Evolutionary conservation across 2,113 vertebrate genomes (phyloP).

Genomic region (Hippolais icterina): DNA sequence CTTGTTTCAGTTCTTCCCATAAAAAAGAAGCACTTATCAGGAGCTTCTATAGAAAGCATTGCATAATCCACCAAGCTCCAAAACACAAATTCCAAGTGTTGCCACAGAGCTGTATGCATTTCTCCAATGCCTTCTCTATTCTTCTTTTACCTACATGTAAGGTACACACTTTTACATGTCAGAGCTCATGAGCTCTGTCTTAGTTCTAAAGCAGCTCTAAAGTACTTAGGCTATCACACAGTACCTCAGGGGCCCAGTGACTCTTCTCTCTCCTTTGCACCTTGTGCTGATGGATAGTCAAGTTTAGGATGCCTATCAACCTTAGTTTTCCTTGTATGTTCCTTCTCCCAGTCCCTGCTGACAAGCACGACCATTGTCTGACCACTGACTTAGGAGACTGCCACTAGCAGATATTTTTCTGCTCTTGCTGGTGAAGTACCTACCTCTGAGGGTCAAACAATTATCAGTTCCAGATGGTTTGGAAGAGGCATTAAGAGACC

Average conservation of each 20-base stretch:
- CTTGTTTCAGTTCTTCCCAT: neutral
- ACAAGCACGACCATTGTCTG: neutral
- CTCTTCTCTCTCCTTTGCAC: neutral
- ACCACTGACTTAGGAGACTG: neutral
- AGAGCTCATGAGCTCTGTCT: neutral
- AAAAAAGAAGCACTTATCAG: neutral
- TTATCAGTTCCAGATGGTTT: neutral
- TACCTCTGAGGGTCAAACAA: neutral
- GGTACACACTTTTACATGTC: neutral
- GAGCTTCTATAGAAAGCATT: neutral
- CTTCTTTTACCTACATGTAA: neutral
- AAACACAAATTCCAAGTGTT: neutral
- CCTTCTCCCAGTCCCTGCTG: neutral
- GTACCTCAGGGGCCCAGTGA: neutral
- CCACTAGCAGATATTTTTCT: neutral
- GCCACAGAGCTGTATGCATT: neutral
- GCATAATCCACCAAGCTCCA: neutral
- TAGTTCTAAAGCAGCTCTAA: neutral
- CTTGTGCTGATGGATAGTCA: accelerated
- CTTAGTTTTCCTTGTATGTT: neutral
- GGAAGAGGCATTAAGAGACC: neutral
- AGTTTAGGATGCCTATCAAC: neutral
- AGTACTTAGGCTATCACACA: neutral
- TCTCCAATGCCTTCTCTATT: neutral
- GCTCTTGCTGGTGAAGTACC: neutral